Evolutionary conservation across 2,888 invertebrate species (phyloP).

Genomic region (Amphiduros pacificus): DNA sequence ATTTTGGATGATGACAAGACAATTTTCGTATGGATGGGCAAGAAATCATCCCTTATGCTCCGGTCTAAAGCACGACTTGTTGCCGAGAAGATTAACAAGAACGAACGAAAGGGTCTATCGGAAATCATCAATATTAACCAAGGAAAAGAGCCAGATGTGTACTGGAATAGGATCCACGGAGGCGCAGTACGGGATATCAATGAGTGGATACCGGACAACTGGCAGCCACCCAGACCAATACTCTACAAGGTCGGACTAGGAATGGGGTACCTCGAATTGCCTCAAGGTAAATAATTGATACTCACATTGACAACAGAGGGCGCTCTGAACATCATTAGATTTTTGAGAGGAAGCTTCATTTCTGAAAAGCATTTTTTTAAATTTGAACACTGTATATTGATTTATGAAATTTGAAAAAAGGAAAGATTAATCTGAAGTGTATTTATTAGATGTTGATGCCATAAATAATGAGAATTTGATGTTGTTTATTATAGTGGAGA

Average conservation of each 20-base stretch:
- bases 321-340: too few relatives aligned
- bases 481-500: conserved; percentile 43
- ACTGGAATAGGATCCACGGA: conserved; percentile 76
- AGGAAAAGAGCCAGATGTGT: conserved; percentile 80
- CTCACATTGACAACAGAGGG: too few relatives aligned
- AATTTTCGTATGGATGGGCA: conserved; percentile 91
- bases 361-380: too few relatives aligned
- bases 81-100: conserved; percentile 98
- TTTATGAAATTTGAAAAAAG: too few relatives aligned
- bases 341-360: too few relatives aligned
- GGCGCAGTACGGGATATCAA: conserved; percentile 11
- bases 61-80: conserved; percentile 70
- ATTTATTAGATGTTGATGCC: too few relatives aligned
- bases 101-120: conserved; percentile 92
- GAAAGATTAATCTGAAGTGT: too few relatives aligned
- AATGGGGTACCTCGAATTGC: conserved; percentile 97
- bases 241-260: conserved; percentile 94
- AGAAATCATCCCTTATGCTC: conserved; percentile 61
- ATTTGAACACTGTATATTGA: not conserved
- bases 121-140: conserved; percentile 84
- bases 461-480: not conserved
- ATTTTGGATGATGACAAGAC: conserved; percentile 83
- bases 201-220: conserved; percentile 30
- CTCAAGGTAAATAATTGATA: conserved; percentile 73
- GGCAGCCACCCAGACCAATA: conserved; percentile 69